Conservation (phyloP, 2,113 vertebrate genomes). For the Ahaetulla prasina region DNA sequence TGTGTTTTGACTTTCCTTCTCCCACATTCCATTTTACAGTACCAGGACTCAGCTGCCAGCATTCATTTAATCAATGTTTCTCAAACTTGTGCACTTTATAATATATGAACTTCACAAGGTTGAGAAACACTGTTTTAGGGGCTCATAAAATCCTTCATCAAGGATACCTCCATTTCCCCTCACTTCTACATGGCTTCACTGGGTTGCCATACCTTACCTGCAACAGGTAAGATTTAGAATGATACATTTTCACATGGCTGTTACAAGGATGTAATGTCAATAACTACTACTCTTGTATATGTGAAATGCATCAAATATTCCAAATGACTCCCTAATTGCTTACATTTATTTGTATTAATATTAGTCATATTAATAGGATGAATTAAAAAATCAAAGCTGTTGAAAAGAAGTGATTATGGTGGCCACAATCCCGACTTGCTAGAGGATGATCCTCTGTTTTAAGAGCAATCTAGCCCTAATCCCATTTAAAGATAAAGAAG, state of each 20-base stretch:
- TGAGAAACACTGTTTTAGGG: neutral
- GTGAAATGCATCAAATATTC: neutral
- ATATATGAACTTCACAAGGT: neutral
- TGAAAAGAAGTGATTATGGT: neutral
- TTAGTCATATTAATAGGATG: neutral
- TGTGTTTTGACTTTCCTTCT: neutral
- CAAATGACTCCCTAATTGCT: neutral
- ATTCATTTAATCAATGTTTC: neutral
- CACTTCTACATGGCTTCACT: neutral
- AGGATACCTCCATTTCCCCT: neutral
- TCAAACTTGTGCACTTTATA: neutral
- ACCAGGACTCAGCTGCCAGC: neutral
- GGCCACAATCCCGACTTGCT: neutral
- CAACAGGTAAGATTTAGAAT: neutral
- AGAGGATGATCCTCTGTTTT: neutral
- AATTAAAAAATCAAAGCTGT: neutral
- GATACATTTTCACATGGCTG: neutral
- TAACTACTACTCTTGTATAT: neutral
- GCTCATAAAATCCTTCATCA: neutral
- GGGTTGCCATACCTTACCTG: neutral
- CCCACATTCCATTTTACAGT: neutral
- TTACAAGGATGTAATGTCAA: neutral
- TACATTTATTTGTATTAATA: neutral
- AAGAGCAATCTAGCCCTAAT: neutral
- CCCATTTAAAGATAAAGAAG: neutral